Percentiles rank a stretch among this genome's conserved stretches.
These are phyloP conservation scores for Pseudochromis fuscus DNA, from an alignment of 2,797 vertebrate genomes.

Conservation along the genomic window DNA sequence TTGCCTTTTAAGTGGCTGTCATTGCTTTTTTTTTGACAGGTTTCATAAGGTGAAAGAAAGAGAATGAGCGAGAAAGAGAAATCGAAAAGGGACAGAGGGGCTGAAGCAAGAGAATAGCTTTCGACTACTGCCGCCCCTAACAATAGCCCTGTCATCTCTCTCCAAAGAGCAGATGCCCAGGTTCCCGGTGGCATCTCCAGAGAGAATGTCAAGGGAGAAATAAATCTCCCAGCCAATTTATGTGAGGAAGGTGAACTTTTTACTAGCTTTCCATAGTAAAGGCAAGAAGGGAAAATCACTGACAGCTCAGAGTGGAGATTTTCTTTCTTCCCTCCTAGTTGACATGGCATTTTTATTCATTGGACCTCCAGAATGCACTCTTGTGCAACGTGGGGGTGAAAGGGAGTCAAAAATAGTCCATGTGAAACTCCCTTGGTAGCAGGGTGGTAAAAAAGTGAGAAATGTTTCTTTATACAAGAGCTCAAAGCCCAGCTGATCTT, in stretches of 20 bases:
- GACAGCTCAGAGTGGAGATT: constrained; percentile 78
- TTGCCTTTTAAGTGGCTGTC: constrained; percentile 75
- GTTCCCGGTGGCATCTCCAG: constrained; percentile 80
- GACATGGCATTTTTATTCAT: constrained; percentile 85
- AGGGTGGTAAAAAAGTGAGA: constrained; percentile 50
- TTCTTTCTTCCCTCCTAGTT: constrained; percentile 73
- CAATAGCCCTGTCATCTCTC: constrained; percentile 81
- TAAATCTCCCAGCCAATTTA: constrained; percentile 86
- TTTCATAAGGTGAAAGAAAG: constrained; percentile 54
- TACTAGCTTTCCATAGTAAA: constrained; percentile 71
- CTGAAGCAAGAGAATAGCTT: constrained; percentile 70
- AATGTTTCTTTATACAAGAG: constrained; percentile 43
- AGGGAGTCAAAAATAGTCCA: constrained; percentile 73
- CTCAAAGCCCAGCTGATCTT: constrained; percentile 33
- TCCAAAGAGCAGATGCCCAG: constrained; percentile 76
- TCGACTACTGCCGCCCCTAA: constrained; percentile 66
- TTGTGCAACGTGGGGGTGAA: constrained; percentile 72
- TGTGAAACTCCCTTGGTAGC: constrained; percentile 69
- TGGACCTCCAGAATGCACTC: constrained; percentile 74
- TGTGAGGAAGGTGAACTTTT: constrained; percentile 82
- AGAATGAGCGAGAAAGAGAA: constrained; percentile 27
- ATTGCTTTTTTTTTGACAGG: constrained; percentile 67
- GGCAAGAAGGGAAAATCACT: constrained; percentile 71
- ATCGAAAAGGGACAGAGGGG: constrained; percentile 52
- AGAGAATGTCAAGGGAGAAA: constrained; percentile 83